Base-by-base conservation (phyloP, 2,888 invertebrate genomes). In the Gortyna flavago region DNA sequence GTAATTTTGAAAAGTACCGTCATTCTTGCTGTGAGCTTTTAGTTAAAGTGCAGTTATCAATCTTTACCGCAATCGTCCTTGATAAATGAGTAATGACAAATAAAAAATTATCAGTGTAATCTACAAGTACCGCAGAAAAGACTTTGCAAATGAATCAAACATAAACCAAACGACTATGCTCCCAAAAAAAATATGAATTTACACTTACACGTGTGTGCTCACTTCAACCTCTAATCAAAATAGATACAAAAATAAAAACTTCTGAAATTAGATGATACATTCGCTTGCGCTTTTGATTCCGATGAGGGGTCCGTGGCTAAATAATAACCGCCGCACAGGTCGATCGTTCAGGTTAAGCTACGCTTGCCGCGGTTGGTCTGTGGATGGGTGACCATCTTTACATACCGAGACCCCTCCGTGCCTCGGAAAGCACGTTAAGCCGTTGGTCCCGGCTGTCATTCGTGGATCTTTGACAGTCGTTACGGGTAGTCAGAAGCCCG, bases 211-310 rank as follows among this genome's bases (percentile, higher is more conserved):
- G 35, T 25, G 1, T 44, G 32, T 61, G 29, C 57, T 67, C 86
- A 82, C 38, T 78, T 67, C 54, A 68, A 81, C 72, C 75, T 72
- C 83, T 73, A 83, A 78, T 75, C 48, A 21, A 59, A 59, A 73
- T 65, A 32, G 57, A 41, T 38, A 65, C 48, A 66, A 76, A 83
- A 87, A 85, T 81, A 81, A 78, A 75, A 61, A 70, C 51, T 41
- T 77, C 65, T 32, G n/a, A 70, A 84, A 81, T 81, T 81, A 81
- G 66, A 75, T 29, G 51, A 72, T 38, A 25, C 68, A 21, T 21
- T 44, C 62, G 57, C 71, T 77, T 67, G 71, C 9, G 38, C 38
- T 38, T 38, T n/a, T n/a, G n/a, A n/a, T n/a, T n/a, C n/a, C n/a
- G n/a, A n/a, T n/a, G n/a, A n/a, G n/a, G n/a, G n/a, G n/a, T n/a